These are phyloP conservation scores for Disparrhopalites patrizii DNA, from an alignment of 2,888 invertebrate species.

Conservation along the genomic window DNA sequence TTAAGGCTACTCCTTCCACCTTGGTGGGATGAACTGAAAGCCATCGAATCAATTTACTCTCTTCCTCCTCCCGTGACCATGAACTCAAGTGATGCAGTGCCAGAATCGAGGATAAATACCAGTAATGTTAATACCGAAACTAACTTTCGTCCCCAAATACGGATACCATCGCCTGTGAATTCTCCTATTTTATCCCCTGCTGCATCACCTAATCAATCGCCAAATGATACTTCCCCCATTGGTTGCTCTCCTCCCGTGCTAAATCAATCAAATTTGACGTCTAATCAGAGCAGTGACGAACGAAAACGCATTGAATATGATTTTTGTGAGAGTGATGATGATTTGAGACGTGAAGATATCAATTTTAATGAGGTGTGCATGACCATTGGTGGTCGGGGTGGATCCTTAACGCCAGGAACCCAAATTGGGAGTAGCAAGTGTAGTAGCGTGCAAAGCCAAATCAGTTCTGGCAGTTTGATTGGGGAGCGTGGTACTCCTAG, in stretches of 20 bases:
- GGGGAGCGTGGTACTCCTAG: constrained; percentile 77
- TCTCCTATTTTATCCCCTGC: no score
- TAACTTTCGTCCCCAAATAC: constrained; percentile 33
- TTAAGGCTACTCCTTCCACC: constrained; percentile 85
- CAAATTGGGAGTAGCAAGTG: constrained; percentile 72
- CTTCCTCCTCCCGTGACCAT: constrained; percentile 39
- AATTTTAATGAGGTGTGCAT: constrained; percentile 57
- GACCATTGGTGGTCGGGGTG: constrained; percentile 46
- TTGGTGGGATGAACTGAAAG: constrained; percentile 91
- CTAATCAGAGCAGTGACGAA: constrained; percentile 54
- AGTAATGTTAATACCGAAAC: constrained; percentile 39
- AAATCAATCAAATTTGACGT: constrained; percentile 44
- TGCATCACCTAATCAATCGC: no score
- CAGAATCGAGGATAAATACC: constrained; percentile 21
- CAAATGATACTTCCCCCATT: constrained; percentile 52
- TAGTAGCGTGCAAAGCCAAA: constrained; percentile 85
- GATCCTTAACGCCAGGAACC: constrained; percentile 45
- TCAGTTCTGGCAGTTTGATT: constrained; percentile 74
- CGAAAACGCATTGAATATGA: constrained; percentile 62
- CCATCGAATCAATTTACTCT: constrained; percentile 51
- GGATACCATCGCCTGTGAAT: neutral
- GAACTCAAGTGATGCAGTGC: constrained; percentile 4
- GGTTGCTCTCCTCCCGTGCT: constrained; percentile 53
- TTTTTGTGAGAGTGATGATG: constrained; percentile 84
- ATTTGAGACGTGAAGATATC: constrained; percentile 78